Evolutionary conservation across 2,113 vertebrate genomes (phyloP).

Genomic region (Sinosuthora webbiana): DNA sequence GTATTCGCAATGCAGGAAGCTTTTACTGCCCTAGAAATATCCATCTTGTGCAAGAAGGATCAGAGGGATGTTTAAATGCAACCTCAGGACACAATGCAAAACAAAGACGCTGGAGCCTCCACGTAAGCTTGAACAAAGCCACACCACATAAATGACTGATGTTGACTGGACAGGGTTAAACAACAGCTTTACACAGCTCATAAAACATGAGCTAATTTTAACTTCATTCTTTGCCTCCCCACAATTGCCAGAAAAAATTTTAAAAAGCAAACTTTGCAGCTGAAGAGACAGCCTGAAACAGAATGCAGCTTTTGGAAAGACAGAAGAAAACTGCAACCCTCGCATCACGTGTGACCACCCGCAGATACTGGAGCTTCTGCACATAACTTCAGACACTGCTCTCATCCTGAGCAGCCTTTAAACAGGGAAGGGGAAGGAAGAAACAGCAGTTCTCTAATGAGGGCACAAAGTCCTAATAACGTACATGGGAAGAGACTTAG

Average conservation of each 20-base stretch:
- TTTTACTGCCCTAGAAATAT: not conserved
- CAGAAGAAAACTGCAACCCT: not conserved
- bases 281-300: not conserved
- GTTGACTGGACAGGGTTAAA: not conserved
- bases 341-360: not conserved
- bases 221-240: not conserved
- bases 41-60: not conserved
- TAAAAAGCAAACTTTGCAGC: not conserved
- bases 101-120: not conserved
- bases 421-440: not conserved
- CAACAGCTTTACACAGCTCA: not conserved
- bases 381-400: not conserved
- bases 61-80: constrained; percentile 20
- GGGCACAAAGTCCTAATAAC: not conserved
- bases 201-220: not conserved
- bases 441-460: not conserved
- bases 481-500: not conserved
- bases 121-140: not conserved
- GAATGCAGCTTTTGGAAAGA: not conserved
- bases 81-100: not conserved
- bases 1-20: not conserved
- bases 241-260: not conserved
- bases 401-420: not conserved
- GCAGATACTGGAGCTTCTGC: not conserved
- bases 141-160: not conserved